Percentiles rank a stretch among this genome's conserved stretches.
These are phyloP conservation scores for Listrodromus nycthemerus DNA, from an alignment of 2,888 invertebrate species.

Conservation along the genomic window DNA sequence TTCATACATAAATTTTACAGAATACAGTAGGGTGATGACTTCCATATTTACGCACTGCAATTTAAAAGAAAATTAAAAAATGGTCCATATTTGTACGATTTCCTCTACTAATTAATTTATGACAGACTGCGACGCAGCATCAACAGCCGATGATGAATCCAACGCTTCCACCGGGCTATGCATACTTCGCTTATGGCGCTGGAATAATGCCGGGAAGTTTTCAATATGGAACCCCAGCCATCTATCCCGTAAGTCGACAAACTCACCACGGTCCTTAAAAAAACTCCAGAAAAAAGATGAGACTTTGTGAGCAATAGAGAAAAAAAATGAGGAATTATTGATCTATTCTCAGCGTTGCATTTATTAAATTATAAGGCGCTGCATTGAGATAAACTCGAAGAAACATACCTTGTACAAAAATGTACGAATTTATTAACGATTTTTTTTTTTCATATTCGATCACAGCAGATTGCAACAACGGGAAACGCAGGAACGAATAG, in stretches of 20 bases:
- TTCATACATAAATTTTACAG: neutral
- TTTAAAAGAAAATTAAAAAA: slow-evolving; percentile 1
- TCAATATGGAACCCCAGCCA: slow-evolving; percentile 89
- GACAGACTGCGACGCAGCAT: slow-evolving; percentile 86
- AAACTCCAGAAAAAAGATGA: neutral
- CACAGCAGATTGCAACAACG: slow-evolving; percentile 89
- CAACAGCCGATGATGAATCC: slow-evolving; percentile 88
- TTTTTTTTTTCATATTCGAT: slow-evolving; percentile 46
- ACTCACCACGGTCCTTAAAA: neutral
- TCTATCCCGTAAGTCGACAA: slow-evolving; percentile 88
- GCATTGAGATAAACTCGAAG: neutral
- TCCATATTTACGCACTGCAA: neutral
- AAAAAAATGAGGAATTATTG: neutral
- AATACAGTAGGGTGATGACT: neutral
- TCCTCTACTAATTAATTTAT: slow-evolving; percentile 64
- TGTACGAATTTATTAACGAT: neutral
- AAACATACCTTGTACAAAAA: neutral
- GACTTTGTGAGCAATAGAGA: neutral
- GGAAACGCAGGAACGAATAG: slow-evolving; percentile 90
- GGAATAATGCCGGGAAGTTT: slow-evolving; percentile 89
- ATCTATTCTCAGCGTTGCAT: neutral
- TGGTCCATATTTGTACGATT: slow-evolving; percentile 17
- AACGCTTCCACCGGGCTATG: slow-evolving; percentile 90
- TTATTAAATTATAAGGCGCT: neutral
- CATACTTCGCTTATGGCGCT: slow-evolving; percentile 91